Evolutionary conservation across 2,113 vertebrate species (phyloP).

Genomic region (Gnathonemus longibarbis): DNA sequence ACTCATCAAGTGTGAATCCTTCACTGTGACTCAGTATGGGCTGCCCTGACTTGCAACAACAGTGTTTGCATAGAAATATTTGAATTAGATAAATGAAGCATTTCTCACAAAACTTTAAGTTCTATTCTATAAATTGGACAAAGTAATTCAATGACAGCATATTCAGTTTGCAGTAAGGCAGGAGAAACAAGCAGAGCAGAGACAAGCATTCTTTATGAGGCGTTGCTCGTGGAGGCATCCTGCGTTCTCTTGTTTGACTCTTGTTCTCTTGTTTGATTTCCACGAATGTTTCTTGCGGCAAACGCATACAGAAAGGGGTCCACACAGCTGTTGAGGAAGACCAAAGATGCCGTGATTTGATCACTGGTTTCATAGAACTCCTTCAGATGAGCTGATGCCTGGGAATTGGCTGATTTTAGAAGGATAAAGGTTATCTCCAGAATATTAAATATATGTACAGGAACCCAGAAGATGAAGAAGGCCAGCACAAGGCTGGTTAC

Average conservation of each 20-base stretch:
- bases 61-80: background rate
- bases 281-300: constrained; percentile 35
- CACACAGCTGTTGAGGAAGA: constrained; percentile 56
- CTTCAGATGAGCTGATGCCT: constrained; percentile 22
- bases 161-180: background rate
- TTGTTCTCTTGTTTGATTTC: background rate
- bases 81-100: background rate
- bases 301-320: constrained; percentile 59
- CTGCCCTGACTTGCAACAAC: background rate
- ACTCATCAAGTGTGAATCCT: background rate
- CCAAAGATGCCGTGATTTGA: constrained; percentile 43
- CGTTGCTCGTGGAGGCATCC: background rate
- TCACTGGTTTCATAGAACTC: constrained; percentile 17
- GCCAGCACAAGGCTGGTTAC: constrained; percentile 45
- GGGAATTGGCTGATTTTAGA: constrained; percentile 17
- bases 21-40: background rate
- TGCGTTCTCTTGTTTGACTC: background rate
- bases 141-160: background rate
- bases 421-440: constrained; percentile 28
- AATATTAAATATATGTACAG: constrained; percentile 51
- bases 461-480: constrained; percentile 54
- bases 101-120: background rate
- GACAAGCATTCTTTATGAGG: background rate
- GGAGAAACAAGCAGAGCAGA: background rate
- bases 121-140: background rate